Evolutionary conservation across 1,140 invertebrate genomes (phyloP), one percentile per base, ranked within the genome.

Genomic region (Drosophila azteca): DNA sequence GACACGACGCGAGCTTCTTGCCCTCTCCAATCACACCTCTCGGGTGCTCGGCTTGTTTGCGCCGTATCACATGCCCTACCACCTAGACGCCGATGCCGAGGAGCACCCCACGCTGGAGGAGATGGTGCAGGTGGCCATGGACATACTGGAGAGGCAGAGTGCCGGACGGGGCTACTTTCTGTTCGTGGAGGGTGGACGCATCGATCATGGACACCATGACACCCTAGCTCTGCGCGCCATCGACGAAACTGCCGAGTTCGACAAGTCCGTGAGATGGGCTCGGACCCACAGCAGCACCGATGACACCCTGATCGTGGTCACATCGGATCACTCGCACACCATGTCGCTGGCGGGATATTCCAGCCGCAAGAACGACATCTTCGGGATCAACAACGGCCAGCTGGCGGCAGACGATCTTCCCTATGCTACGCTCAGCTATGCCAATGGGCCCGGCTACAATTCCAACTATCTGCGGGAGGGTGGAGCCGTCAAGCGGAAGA

Each of bases 51-150:
- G 94, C 1, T 73, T 94, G 1, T 94, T 94, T 51, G 91, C 93
- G 0, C 90, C 90, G 31, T 92, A 92, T 44, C 93, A 94, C 65
- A 92, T 94, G 92, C 90, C 92, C 6, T 94, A 94, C 60, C 91
- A 94, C 71, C 75, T 94, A 29, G 88, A 94, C 79, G 93, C 26
- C 83, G 95, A 92, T 74, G 94, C 81, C 92, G 31, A 24, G 89
- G 95, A 92, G 68, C 95, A 90, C 92, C 96, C 96, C 0, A 95
- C 96, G 0, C 91, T 97, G 1, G 93, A 93, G 8, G 95, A 97
- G 89, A 97, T 97, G 96, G 95, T 95, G 1, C 91, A 93, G 73
- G 94, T 93, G 45, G 96, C 96, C 0, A 94, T 97, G 17, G 92
- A 94, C 55, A 92, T 96, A 2, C 91, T 97, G 1, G 91, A 93